phyloP scores from a whole-genome alignment of 2,888 invertebrate genomes.

The Sabatieria punctata region DNA sequence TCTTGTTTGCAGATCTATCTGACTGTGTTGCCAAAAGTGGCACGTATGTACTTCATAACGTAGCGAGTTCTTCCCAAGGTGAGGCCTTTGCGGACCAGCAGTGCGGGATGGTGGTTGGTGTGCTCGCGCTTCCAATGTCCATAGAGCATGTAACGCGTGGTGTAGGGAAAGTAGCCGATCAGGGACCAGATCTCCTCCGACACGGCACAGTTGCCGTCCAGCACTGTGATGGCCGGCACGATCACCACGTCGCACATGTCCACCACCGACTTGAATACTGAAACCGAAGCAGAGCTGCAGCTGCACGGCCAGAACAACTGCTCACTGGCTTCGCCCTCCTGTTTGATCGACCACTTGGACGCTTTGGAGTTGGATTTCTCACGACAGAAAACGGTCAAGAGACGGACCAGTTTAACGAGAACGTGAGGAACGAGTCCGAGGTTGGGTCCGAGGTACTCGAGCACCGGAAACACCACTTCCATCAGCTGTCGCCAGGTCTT shows the following conservation, averaged over 20 bases:
- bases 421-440: constrained; percentile 69
- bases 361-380: too few relatives aligned
- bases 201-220: constrained; percentile 85
- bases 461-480: constrained; percentile 60
- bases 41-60: constrained; percentile 92
- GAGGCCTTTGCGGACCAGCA: constrained; percentile 66
- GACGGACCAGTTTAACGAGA: constrained; percentile 59
- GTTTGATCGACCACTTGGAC: constrained; percentile 10
- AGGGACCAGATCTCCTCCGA: constrained; percentile 90
- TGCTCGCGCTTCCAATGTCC: constrained; percentile 90
- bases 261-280: neutral
- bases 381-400: constrained; percentile 39
- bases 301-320: neutral
- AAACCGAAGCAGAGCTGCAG: neutral
- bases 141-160: constrained; percentile 51
- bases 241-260: constrained; percentile 56
- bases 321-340: neutral
- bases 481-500: constrained; percentile 18
- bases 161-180: constrained; percentile 35
- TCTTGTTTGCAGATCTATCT: too few relatives aligned
- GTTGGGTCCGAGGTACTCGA: constrained; percentile 66
- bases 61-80: constrained; percentile 79
- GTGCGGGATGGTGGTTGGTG: constrained; percentile 57
- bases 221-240: constrained; percentile 69
- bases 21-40: too few relatives aligned